Base-by-base conservation (phyloP, 1,140 invertebrate genomes). In the Caenorhabditis latens region DNA sequence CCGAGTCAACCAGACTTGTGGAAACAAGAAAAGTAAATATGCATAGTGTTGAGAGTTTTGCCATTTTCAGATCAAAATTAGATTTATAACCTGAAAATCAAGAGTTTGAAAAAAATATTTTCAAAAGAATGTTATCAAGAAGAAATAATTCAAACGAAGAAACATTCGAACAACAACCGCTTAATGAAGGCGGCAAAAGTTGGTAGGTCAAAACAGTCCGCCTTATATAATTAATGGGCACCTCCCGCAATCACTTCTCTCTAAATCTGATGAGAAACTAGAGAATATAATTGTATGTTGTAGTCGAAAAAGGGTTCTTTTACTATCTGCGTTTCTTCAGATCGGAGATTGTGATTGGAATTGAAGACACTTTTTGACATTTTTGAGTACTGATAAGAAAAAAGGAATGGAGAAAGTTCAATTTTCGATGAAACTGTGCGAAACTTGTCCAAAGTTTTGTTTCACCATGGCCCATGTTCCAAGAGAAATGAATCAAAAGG, bases 221-320 rank as follows among this genome's bases (percentile, higher is more conserved):
- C 8, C 24, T 7, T 63, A 13, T 32, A 21, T 21, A n/a, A 58
- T 19, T 21, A n/a, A 58, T 19, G 55, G 6, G 6, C 4, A 58
- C 19, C 19, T 46, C 7, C 14, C 32, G 32, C 2, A 32, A 32
- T 32, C 32, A 32, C 32, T 32, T 32, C 2, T 32, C 32, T 79
- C 46, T 24, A 43, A 71, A 46, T 43, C 71, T 79, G 24, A 24
- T 79, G 46, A 79, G n/a, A 79, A 79, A 48, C 71, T 79, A 79
- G 21, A 79, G 21, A n/a, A 79, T 50, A 79, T n/a, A 79, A 50
- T 79, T 79, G 71, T 79, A 79, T 79, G 71, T 50, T 79, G 71
- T 79, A 79, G 71, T 24, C 67, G 24, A 40, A 42, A 40, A 65
- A 14, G 65, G 42, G 16, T 16, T 43, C 19, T 71, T 48, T 71